These are phyloP conservation scores for Chascanopsetta lugubris DNA, from an alignment of 2,113 vertebrate species.

Conservation along the genomic window DNA sequence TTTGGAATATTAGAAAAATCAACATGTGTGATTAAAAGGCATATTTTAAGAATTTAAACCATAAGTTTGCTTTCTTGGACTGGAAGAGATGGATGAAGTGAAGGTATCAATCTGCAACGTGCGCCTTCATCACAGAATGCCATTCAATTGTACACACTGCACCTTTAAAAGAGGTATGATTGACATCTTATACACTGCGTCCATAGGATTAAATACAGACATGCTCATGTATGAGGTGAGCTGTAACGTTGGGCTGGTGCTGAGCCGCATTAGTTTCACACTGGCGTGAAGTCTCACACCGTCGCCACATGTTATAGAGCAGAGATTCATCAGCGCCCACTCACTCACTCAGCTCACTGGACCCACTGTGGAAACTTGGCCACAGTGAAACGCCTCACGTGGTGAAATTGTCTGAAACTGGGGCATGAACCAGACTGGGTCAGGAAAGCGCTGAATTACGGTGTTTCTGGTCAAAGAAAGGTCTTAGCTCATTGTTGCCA, in stretches of 20 bases:
- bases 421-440: conserved; percentile 19
- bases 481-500: not conserved
- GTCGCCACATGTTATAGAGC: conserved; percentile 12
- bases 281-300: conserved; percentile 6
- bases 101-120: no score
- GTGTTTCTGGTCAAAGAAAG: conserved; percentile 7
- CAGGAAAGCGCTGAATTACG: conserved; percentile 23
- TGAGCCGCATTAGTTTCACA: conserved; percentile 25
- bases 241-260: not conserved
- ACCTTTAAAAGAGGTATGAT: no score
- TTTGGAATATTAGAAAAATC: no score
- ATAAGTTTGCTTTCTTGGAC: no score
- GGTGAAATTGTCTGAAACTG: conserved; percentile 22
- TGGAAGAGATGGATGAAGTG: no score
- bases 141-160: no score
- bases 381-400: conserved; percentile 46
- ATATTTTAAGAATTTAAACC: no score
- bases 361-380: conserved; percentile 45
- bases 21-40: no score
- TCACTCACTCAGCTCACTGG: not conserved
- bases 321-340: conserved; percentile 21
- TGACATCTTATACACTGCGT: not conserved
- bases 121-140: no score
- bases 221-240: conserved; percentile 1
- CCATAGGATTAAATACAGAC: not conserved